Evolutionary conservation across 2,888 invertebrate genomes (phyloP).

Genomic region (Theretra japonica): DNA sequence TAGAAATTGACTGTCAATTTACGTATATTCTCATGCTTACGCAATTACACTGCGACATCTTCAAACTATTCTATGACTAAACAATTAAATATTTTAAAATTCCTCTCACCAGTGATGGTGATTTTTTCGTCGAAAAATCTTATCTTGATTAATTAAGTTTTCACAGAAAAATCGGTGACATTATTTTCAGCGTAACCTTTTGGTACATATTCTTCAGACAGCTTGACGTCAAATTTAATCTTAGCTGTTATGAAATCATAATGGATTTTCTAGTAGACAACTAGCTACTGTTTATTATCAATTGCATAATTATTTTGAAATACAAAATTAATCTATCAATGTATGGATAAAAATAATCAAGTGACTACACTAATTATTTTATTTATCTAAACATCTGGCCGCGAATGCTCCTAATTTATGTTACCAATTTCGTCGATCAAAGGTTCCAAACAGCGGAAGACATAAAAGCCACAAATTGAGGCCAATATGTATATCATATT

Average conservation of each 20-base stretch:
- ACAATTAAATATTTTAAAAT: slow-evolving; percentile 30
- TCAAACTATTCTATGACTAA: slow-evolving; percentile 32
- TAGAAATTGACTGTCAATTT: not conserved
- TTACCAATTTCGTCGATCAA: not conserved
- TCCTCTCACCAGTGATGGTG: slow-evolving; percentile 31
- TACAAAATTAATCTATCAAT: not conserved
- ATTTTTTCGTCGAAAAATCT: slow-evolving; percentile 36
- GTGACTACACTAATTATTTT: not conserved
- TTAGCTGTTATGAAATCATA: slow-evolving; percentile 22
- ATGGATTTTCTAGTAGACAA: not conserved
- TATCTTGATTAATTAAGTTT: slow-evolving; percentile 55
- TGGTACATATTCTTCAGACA: slow-evolving; percentile 45
- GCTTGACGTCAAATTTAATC: slow-evolving; percentile 50
- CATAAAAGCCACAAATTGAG: slow-evolving; percentile 22
- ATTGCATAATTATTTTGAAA: not conserved
- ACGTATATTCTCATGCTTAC: not conserved
- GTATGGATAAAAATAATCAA: not conserved
- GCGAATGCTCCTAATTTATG: not conserved
- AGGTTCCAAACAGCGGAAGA: slow-evolving; percentile 19
- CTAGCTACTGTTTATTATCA: not conserved
- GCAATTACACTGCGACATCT: not conserved
- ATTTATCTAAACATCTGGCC: not conserved
- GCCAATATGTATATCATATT: slow-evolving; percentile 23
- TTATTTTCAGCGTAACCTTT: not conserved
- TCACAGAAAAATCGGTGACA: slow-evolving; percentile 40